Percentiles rank a stretch among this genome's conserved stretches.
phyloP scores from a whole-genome alignment of 2,888 invertebrate genomes.

The Catonia carolina region DNA sequence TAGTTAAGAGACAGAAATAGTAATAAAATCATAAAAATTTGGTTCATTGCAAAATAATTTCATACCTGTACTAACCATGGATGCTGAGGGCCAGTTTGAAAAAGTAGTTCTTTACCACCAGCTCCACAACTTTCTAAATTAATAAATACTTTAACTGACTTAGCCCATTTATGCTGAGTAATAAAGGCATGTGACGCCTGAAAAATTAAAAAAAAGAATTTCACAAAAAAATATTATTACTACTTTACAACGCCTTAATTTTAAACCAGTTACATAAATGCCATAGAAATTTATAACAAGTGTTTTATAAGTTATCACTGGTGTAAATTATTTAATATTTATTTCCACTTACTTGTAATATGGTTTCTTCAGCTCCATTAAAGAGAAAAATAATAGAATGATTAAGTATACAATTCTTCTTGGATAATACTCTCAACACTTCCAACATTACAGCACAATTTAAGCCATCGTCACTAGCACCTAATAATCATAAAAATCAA shows the following conservation, averaged over 20 bases:
- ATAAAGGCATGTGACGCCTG: slow-evolving; percentile 84
- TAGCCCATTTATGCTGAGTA: slow-evolving; percentile 78
- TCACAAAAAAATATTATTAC: too few species aligned
- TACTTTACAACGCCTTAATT: not conserved
- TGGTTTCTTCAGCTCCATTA: slow-evolving; percentile 89
- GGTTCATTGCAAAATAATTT: too few species aligned
- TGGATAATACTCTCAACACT: slow-evolving; percentile 62
- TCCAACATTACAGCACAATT: slow-evolving; percentile 85
- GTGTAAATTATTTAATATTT: too few species aligned
- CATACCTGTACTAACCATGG: slow-evolving; percentile 56
- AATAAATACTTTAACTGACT: slow-evolving; percentile 62
- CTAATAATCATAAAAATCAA: too few species aligned
- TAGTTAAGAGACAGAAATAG: too few species aligned
- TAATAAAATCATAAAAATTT: too few species aligned
- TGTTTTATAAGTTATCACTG: too few species aligned
- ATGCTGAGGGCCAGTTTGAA: slow-evolving; percentile 73
- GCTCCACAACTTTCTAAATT: slow-evolving; percentile 87
- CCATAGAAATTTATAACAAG: not conserved
- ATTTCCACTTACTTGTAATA: slow-evolving; percentile 66
- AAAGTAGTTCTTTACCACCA: slow-evolving; percentile 78
- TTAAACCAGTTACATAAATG: not conserved
- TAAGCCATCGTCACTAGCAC: slow-evolving; percentile 84
- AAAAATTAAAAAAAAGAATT: too few species aligned
- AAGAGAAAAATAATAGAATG: slow-evolving; percentile 77
- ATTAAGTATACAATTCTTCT: slow-evolving; percentile 52